These are phyloP conservation scores for Lepidocolaptes lacrymiger DNA, from an alignment of 2,797 vertebrate species.

Conservation along the genomic window DNA sequence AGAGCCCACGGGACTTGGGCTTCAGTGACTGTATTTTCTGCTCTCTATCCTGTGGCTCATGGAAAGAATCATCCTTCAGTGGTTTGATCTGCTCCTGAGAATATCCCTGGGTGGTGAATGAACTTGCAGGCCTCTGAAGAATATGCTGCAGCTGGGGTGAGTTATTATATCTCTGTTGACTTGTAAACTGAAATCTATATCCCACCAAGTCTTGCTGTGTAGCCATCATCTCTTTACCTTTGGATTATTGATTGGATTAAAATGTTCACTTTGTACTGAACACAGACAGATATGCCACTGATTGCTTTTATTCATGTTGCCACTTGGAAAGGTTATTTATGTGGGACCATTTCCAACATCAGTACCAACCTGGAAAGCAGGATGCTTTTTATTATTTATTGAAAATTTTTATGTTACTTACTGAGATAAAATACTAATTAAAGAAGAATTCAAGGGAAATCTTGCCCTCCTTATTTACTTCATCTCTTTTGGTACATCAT, in stretches of 20 bases:
- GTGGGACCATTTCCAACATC: slow-evolving; percentile 1
- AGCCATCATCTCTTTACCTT: slow-evolving; percentile 22
- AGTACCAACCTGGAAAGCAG: slow-evolving; percentile 8
- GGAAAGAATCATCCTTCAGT: neutral
- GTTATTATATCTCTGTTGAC: slow-evolving; percentile 39
- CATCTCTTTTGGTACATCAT: neutral
- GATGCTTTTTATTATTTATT: slow-evolving; percentile 55
- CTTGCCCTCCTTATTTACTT: neutral
- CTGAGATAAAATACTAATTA: neutral
- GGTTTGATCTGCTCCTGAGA: slow-evolving; percentile 22
- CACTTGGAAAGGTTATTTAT: slow-evolving; percentile 21
- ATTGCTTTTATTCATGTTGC: slow-evolving; percentile 32
- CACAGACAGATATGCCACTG: slow-evolving; percentile 9
- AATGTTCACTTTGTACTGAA: slow-evolving; percentile 49
- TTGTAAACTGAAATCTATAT: slow-evolving; percentile 67
- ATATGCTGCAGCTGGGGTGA: neutral
- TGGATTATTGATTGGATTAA: slow-evolving; percentile 68
- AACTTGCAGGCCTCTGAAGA: neutral
- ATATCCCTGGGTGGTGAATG: neutral
- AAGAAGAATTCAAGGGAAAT: neutral
- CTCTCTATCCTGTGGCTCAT: neutral
- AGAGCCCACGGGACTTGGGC: accelerated
- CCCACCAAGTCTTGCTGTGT: neutral
- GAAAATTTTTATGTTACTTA: slow-evolving; percentile 14
- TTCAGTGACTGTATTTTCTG: neutral